Evolutionary conservation across 2,888 invertebrate species (phyloP), one percentile per base, ranked within the genome.

Genomic region (Phasia obesa): DNA sequence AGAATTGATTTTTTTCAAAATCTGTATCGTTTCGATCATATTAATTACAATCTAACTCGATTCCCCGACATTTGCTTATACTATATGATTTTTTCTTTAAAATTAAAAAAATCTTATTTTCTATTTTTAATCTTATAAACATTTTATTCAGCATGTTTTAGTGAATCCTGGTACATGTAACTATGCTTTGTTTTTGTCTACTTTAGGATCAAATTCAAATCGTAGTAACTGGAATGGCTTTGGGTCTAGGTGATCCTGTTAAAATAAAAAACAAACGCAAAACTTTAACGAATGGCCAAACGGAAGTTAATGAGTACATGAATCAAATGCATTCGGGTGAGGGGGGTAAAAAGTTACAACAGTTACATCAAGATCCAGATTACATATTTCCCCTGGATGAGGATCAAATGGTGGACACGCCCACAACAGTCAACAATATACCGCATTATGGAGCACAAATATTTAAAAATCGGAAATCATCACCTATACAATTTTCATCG

Each of bases 381-480:
- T 94, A 97, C 89, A 97, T 97, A 90, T 97, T 97, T 90, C 94
- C 94, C 19, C 92, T 97, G 86, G 97, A 97, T 85, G 97, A 96
- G 86, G 96, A 96, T 88, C 94, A 94, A 85, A 90, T 91, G 85
- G 87, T 89, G 4, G 91, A 91, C 49, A 87, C 88, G 42, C 87
- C 88, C 6, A 87, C 89, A 25, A 88, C 90, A 1, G 88, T 88
- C 1, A 77, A 84, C 21, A 88, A 87, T 84, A 88, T 77, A 73
- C 90, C 81, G 70, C 85, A 87, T 2, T 91, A 90, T 81, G 91
- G 90, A 44, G 87, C 90, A 60, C 89, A 91, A 85, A 88, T 92
- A 17, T 90, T 92, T 62, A 93, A 93, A 86, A 87, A 91, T 79
- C 90, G 93, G 64, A 93, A 93, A 70, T 93, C 92, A 77, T 94